Percentiles rank a stretch among this genome's conserved stretches.
Conservation (phyloP, 2,113 vertebrate genomes). For the Lichenostomus cassidix region DNA sequence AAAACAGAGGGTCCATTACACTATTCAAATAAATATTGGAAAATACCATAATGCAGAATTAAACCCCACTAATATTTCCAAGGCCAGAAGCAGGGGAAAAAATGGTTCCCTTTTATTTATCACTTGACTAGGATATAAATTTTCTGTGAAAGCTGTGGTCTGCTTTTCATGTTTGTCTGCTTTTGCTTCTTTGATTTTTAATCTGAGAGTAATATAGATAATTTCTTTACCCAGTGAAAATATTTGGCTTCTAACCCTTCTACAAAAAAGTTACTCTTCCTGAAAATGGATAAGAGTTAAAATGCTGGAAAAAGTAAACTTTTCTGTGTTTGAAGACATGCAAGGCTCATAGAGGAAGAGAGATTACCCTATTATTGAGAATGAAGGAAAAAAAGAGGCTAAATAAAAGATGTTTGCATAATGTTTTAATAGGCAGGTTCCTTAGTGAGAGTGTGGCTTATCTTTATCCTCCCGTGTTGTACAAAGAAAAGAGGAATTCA, state of each 20-base stretch:
- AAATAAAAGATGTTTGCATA: constrained; percentile 12
- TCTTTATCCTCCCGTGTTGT: not conserved
- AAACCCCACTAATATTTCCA: not conserved
- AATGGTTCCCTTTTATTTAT: not conserved
- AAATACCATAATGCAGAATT: not conserved
- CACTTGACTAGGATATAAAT: not conserved
- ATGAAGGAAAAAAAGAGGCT: not conserved
- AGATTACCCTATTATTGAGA: not conserved
- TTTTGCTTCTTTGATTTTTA: not conserved
- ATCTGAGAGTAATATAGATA: not conserved
- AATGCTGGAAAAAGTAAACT: not conserved
- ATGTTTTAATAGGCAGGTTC: not conserved
- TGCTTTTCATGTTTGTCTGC: not conserved
- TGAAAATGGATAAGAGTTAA: not conserved
- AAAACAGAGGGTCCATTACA: not conserved
- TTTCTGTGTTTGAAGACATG: not conserved
- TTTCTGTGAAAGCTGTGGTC: not conserved
- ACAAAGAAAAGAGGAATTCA: not conserved
- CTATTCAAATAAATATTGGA: not conserved
- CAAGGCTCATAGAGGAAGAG: not conserved
- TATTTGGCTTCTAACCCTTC: not conserved
- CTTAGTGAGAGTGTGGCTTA: not conserved
- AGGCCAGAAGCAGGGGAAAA: not conserved
- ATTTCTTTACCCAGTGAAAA: not conserved
- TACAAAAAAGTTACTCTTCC: not conserved